A percentile compares a stretch with the other conserved stretches of the same genome.
These are phyloP conservation scores for Enteromius thamalakanensis DNA, from an alignment of 2,797 vertebrate species.

Conservation along the genomic window DNA sequence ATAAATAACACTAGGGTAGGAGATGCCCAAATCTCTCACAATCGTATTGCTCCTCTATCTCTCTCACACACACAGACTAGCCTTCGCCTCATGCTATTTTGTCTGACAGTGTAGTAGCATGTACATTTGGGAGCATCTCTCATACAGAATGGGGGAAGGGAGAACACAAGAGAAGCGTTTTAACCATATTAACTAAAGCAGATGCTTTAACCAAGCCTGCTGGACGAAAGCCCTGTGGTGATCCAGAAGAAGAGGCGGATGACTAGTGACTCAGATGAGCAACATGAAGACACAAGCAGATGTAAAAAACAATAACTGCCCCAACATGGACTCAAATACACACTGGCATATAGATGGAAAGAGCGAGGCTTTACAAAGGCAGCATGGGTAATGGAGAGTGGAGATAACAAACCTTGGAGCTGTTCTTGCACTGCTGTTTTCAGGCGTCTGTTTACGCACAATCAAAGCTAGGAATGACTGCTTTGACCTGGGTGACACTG, in stretches of 20 bases:
- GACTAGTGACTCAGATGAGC: slow-evolving; percentile 24
- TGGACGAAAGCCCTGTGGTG: slow-evolving; percentile 1
- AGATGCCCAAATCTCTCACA: slow-evolving; percentile 8
- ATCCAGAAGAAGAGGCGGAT: slow-evolving; percentile 13
- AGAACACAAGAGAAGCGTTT: slow-evolving; percentile 29
- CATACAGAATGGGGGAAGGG: slow-evolving; percentile 56
- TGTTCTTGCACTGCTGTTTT: slow-evolving; percentile 16
- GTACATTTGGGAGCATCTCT: slow-evolving; percentile 51
- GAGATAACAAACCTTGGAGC: slow-evolving; percentile 7
- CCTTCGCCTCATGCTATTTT: slow-evolving; percentile 1
- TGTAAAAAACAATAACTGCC: slow-evolving; percentile 16
- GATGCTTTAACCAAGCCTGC: slow-evolving; percentile 29
- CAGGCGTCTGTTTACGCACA: neutral
- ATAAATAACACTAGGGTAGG: slow-evolving; percentile 49
- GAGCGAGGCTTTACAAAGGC: neutral
- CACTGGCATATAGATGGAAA: neutral
- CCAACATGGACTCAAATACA: slow-evolving; percentile 17
- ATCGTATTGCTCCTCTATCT: neutral
- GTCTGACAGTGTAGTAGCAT: slow-evolving; percentile 36
- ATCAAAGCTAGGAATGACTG: neutral
- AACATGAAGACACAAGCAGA: neutral
- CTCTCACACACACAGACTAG: neutral
- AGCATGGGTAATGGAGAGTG: neutral
- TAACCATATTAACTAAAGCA: slow-evolving; percentile 26
- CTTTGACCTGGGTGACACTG: slow-evolving; percentile 20